Evolutionary conservation across 2,113 vertebrate genomes (phyloP), one percentile per base, ranked within the genome.

Genomic region (Hemibates koningsi): DNA sequence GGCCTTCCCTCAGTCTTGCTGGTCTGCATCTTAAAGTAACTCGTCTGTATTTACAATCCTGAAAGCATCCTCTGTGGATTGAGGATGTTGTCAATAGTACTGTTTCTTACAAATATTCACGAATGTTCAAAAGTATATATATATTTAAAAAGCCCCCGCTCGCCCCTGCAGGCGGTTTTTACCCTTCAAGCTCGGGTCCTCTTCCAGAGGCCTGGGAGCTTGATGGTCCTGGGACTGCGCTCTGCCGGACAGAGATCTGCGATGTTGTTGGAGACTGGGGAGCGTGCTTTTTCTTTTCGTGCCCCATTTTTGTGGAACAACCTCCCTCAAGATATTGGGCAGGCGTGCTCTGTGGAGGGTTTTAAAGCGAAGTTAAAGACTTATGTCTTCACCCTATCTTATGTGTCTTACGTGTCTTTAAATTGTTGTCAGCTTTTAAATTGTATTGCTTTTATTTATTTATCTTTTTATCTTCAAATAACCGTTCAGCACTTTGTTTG

Each of bases 241-340:
- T 4, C 59, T 63, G 16, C 59, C 1, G 6, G 1, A 63, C 17
- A 0, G 17, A 36, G 6, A 63, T 63, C 4, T n/a, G 32, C 0
- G 17, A 36, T 11, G 59, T 11, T 11, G 29, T 3, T 63, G 32
- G 57, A 61, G 14, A 61, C 17, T 36, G 6, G 3, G 59, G 32
- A 0, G 17, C 3, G 0, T 4, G 14, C 27, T 10, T 61, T 61
- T 59, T 32, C 2, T 13, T 14, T 32, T 61, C 1, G 1, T 61
- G 57, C 14, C 27, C 14, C 57, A 61, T 32, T 61, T 61, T 61
- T 61, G 57, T 32, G 57, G 27, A 32, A 61, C 5, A 61, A 17
- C 57, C 14, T 32, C 27, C 14, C 8, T 61, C 14, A 32, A 59
- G 21, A 21, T 21, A 21, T 21, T 21, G 21, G 21, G 27, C 56